Evolutionary conservation across 1,140 invertebrate genomes (phyloP).

Genomic region (Saccostrea cuccullata): DNA sequence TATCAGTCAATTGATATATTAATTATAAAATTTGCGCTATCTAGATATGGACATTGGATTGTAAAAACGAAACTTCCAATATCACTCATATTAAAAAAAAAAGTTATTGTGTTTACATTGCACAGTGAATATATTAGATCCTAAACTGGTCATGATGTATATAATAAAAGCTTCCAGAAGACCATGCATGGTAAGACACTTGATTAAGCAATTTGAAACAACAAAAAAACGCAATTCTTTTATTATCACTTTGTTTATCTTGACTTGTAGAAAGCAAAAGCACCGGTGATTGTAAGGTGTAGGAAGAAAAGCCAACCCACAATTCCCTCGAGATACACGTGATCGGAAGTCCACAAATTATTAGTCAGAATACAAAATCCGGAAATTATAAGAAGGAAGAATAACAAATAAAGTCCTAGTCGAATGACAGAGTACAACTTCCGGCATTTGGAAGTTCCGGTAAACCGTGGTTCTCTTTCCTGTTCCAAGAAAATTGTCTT

Average conservation of each 20-base stretch:
- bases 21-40: no score
- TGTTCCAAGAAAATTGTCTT: background rate
- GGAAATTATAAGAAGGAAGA: background rate
- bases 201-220: no score
- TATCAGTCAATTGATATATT: no score
- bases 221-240: no score
- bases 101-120: no score
- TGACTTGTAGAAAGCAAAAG: conserved; percentile 28
- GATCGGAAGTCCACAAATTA: conserved; percentile 4
- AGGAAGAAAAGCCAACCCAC: conserved; percentile 20
- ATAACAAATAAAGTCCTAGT: background rate
- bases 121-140: no score
- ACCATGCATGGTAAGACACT: no score
- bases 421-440: background rate
- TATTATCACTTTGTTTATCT: background rate
- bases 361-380: background rate
- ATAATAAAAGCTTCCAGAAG: no score
- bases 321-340: background rate
- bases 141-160: no score
- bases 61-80: no score
- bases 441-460: background rate
- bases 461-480: background rate
- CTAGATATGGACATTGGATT: no score
- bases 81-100: no score
- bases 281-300: background rate